A percentile compares a stretch with the other conserved stretches of the same genome.
Conservation (phyloP, 2,888 invertebrate genomes). For the Campoplex capitator region DNA sequence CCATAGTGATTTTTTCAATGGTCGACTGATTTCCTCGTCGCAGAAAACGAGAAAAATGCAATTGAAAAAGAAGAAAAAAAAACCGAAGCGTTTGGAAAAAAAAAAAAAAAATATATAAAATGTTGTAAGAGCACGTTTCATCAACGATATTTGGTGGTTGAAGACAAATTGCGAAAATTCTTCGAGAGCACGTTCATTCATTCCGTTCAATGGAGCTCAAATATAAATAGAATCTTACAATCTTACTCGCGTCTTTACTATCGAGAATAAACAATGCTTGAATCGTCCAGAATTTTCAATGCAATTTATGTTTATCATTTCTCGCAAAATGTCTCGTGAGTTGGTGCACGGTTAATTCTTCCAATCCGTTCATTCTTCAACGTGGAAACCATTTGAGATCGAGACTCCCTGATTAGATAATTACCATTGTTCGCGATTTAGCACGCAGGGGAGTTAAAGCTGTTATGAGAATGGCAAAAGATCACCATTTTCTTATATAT, state of each 20-base stretch:
- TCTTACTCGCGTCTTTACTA: neutral
- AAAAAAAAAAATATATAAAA: neutral
- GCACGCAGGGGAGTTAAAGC: slow-evolving; percentile 11
- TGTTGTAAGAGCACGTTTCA: neutral
- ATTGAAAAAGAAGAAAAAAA: neutral
- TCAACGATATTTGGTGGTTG: neutral
- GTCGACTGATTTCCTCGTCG: slow-evolving; percentile 57
- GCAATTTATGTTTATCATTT: slow-evolving; percentile 17
- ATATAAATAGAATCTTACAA: neutral
- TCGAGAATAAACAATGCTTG: neutral
- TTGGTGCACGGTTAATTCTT: slow-evolving; percentile 12
- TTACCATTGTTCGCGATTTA: slow-evolving; percentile 52
- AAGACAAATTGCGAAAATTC: neutral
- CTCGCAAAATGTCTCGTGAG: neutral
- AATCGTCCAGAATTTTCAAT: slow-evolving; percentile 6
- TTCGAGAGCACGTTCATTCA: neutral
- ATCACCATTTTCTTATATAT: slow-evolving; percentile 3
- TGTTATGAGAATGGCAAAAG: slow-evolving; percentile 22
- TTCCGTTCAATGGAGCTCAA: neutral
- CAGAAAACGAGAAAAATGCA: slow-evolving; percentile 35
- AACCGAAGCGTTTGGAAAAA: neutral
- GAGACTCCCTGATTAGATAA: slow-evolving; percentile 49
- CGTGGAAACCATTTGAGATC: slow-evolving; percentile 21
- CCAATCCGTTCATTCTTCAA: slow-evolving; percentile 34
- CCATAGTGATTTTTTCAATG: slow-evolving; percentile 62